These are phyloP conservation scores for Frankliniella fusca DNA, from an alignment of 2,888 invertebrate species.

Conservation along the genomic window DNA sequence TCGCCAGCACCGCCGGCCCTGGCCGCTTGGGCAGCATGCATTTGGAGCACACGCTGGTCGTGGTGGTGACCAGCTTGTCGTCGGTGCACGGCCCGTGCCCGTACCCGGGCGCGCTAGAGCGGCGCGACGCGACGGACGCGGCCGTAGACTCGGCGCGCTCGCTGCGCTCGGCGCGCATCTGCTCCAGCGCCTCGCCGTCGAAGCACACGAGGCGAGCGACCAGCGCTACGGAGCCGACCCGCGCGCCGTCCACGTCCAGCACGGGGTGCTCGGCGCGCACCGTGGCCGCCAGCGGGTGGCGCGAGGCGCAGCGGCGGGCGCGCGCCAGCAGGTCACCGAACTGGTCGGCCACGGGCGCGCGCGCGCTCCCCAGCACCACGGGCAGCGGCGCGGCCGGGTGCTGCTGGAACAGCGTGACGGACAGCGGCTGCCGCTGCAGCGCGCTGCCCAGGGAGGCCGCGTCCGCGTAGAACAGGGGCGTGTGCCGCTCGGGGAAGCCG, in stretches of 20 bases:
- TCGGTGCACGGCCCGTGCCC: background rate
- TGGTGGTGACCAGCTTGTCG: background rate
- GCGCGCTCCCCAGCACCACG: background rate
- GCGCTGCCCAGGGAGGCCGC: background rate
- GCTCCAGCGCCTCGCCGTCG: constrained; percentile 11
- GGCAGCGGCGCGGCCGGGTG: constrained; percentile 2
- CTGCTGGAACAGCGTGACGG: constrained; percentile 13
- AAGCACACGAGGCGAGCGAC: constrained; percentile 5
- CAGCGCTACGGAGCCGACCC: background rate
- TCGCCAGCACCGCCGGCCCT: background rate
- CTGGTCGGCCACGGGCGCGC: background rate
- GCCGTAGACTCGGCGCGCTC: background rate
- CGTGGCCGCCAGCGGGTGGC: background rate
- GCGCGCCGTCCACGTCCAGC: constrained; percentile 2
- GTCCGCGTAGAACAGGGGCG: constrained; percentile 1
- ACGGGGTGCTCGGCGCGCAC: background rate
- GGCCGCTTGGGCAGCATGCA: constrained; percentile 23
- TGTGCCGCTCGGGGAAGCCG: background rate
- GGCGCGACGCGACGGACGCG: background rate
- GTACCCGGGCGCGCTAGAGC: background rate
- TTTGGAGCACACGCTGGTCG: background rate
- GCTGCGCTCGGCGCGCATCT: background rate
- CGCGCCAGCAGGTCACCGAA: background rate
- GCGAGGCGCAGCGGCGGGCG: background rate
- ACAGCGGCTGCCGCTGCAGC: constrained; percentile 1